phyloP scores from a whole-genome alignment of 2,888 invertebrate genomes.

The Macaria notata region DNA sequence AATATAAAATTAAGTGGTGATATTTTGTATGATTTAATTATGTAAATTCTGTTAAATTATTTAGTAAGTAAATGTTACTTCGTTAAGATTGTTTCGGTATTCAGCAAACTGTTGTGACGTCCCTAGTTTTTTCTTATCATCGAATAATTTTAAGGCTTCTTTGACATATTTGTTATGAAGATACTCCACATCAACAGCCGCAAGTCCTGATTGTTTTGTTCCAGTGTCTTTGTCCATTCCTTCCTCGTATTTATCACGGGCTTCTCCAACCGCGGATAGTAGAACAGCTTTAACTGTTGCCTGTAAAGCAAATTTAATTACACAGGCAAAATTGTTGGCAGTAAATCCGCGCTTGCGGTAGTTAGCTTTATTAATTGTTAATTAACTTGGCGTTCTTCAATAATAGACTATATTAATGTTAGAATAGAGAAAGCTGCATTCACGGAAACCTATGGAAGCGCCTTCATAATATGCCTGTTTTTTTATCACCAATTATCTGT shows the following conservation, averaged over 20 bases:
- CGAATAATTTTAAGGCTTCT: neutral
- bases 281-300: slow-evolving; percentile 5
- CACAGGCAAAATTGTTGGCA: neutral
- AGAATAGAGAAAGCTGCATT: neutral
- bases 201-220: slow-evolving; percentile 1
- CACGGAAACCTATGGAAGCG: neutral
- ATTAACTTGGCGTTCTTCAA: neutral
- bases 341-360: too few species aligned
- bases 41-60: neutral
- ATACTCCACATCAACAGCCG: slow-evolving; percentile 2
- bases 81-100: neutral
- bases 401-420: neutral
- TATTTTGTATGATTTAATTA: too few species aligned
- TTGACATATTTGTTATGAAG: slow-evolving; percentile 3
- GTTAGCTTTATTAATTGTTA: neutral
- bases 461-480: neutral
- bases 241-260: slow-evolving; percentile 5
- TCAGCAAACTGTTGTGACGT: neutral
- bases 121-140: neutral
- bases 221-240: slow-evolving; percentile 5
- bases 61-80: neutral
- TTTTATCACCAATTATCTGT: too few species aligned
- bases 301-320: neutral
- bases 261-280: neutral
- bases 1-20: neutral